Conservation (phyloP, 2,113 vertebrate species). For the Leptobrachium ailaonicum region DNA sequence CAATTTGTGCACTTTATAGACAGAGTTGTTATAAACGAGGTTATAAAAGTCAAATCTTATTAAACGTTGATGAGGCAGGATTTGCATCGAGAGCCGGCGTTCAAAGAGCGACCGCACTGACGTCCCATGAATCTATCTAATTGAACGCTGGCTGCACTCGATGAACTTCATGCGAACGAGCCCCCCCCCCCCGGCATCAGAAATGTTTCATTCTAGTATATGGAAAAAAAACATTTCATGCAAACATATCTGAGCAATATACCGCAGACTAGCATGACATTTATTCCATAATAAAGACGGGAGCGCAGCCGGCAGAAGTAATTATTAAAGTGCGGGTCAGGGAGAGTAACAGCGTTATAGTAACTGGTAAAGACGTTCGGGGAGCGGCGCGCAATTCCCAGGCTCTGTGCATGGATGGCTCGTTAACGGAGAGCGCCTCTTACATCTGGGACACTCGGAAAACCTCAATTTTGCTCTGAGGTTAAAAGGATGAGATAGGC, state of each 20-base stretch:
- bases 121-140: neutral
- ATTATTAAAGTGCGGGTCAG: constrained; percentile 11
- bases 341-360: neutral
- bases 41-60: too few species aligned
- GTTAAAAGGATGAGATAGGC: neutral
- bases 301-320: neutral
- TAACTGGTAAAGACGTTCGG: neutral
- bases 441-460: neutral
- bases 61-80: too few species aligned
- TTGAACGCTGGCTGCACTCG: neutral
- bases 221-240: constrained; percentile 22
- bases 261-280: neutral
- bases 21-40: too few species aligned
- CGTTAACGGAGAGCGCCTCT: neutral
- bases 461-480: neutral
- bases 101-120: neutral
- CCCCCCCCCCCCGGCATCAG: neutral
- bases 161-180: neutral
- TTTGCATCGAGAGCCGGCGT: too few species aligned
- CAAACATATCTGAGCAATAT: constrained; percentile 17
- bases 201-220: neutral
- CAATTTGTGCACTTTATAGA: neutral
- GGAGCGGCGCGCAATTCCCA: neutral
- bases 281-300: constrained; percentile 1
- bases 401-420: neutral